A percentile compares a stretch with the other conserved stretches of the same genome.
Conservation (phyloP, 2,888 invertebrate genomes). For the Nemurella pictetii region DNA sequence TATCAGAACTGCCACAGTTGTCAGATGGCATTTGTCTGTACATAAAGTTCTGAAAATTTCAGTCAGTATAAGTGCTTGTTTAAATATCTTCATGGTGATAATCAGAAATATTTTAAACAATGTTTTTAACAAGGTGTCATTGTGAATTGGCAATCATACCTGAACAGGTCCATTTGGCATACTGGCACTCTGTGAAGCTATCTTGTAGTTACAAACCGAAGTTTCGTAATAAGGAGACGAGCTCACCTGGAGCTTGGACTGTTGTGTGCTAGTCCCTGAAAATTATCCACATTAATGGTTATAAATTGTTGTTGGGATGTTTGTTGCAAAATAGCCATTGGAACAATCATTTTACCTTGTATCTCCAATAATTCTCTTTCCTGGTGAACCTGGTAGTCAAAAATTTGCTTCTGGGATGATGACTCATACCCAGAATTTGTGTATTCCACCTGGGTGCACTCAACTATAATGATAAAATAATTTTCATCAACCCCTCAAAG, state of each 20-base stretch:
- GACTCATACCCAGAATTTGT: no score
- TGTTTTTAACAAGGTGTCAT: no score
- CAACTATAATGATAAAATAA: no score
- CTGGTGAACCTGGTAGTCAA: no score
- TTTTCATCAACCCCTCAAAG: no score
- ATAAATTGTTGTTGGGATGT: no score
- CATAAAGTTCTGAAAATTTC: neutral
- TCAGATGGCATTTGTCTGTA: neutral
- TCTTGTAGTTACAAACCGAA: neutral
- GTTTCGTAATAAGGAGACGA: neutral
- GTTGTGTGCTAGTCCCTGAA: neutral
- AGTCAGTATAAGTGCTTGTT: neutral
- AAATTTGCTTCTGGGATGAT: no score
- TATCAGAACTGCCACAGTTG: neutral
- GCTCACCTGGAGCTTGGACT: neutral
- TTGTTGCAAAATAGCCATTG: no score
- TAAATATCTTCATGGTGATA: neutral
- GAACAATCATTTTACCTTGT: no score
- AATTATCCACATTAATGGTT: neutral
- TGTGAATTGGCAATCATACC: neutral
- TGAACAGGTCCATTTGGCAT: neutral
- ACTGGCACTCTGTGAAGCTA: neutral
- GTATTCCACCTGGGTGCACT: no score
- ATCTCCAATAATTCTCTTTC: no score
- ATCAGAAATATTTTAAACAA: no score